Percentiles rank a stretch among this genome's conserved stretches.
Evolutionary conservation across 2,888 invertebrate genomes (phyloP).

Genomic region (Hirtodrosophila trivittata): DNA sequence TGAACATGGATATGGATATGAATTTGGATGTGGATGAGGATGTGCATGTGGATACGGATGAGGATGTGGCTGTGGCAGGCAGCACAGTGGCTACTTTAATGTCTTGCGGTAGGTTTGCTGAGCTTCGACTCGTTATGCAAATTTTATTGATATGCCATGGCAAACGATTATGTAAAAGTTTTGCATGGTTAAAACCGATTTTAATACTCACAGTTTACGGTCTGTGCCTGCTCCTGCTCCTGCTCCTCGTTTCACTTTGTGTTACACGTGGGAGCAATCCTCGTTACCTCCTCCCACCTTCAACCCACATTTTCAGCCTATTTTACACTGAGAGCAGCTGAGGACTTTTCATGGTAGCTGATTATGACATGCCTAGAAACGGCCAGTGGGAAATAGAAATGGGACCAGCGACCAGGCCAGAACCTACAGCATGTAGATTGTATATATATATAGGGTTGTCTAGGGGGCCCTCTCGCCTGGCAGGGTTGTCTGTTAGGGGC

Average conservation of each 20-base stretch:
- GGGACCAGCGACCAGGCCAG: constrained; percentile 17
- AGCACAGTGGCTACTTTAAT: constrained; percentile 26
- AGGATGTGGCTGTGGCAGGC: constrained; percentile 1
- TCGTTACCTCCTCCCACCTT: constrained; percentile 1
- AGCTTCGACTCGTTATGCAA: constrained; percentile 61
- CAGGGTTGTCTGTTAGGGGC: no score
- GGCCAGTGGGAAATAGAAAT: constrained; percentile 16
- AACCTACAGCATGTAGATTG: neutral
- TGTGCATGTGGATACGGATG: neutral
- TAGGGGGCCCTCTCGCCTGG: no score
- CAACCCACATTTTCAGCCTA: constrained; percentile 5
- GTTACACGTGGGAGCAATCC: constrained; percentile 56
- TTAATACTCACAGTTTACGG: constrained; percentile 60
- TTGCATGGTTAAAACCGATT: constrained; percentile 61
- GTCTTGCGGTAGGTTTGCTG: constrained; percentile 31
- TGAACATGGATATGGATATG: constrained; percentile 41
- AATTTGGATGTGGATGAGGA: constrained; percentile 22
- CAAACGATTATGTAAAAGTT: constrained; percentile 71
- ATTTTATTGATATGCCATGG: constrained; percentile 72
- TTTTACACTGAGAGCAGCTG: constrained; percentile 18
- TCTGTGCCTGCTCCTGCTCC: no score
- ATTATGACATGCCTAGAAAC: constrained; percentile 62
- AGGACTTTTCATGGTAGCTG: constrained; percentile 55
- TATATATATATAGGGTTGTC: no score
- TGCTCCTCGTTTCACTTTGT: no score